A percentile compares a stretch with the other conserved stretches of the same genome.
phyloP scores from a whole-genome alignment of 2,797 vertebrate species.

The Chromobotia macracanthus region DNA sequence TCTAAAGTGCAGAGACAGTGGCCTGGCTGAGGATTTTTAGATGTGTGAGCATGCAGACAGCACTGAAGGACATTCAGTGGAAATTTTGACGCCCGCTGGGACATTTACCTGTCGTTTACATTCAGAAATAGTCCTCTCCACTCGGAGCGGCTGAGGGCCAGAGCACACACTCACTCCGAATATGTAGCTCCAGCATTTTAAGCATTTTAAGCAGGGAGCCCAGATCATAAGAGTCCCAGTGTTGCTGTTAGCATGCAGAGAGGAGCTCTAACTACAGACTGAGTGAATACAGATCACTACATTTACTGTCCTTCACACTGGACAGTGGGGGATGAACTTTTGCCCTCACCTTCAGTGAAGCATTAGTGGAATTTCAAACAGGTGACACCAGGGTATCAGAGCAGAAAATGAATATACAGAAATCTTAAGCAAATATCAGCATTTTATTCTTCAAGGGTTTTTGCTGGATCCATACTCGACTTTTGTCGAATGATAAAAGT shows the following conservation, averaged over 20 bases:
- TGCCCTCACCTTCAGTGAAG: conserved; percentile 19
- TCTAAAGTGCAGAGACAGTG: background rate
- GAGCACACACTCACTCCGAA: conserved; percentile 29
- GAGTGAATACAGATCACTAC: conserved; percentile 54
- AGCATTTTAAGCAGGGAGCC: conserved; percentile 47
- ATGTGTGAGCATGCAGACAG: conserved; percentile 4
- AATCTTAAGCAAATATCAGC: conserved; percentile 32
- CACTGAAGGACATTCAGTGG: conserved; percentile 39
- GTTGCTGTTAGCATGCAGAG: conserved; percentile 43
- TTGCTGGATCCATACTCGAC: background rate
- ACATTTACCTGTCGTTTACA: conserved; percentile 50
- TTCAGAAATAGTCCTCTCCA: conserved; percentile 47
- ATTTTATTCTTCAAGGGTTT: conserved; percentile 26
- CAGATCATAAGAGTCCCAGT: conserved; percentile 24
- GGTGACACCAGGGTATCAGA: conserved; percentile 36
- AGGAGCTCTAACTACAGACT: conserved; percentile 29
- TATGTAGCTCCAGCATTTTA: conserved; percentile 51
- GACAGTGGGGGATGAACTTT: conserved; percentile 45
- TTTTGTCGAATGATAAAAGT: background rate
- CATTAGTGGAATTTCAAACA: conserved; percentile 45
- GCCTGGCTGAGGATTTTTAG: conserved; percentile 1
- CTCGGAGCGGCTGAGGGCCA: conserved; percentile 28
- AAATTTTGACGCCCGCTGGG: conserved; percentile 32
- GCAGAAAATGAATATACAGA: conserved; percentile 25
- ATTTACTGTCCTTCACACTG: conserved; percentile 38